These are phyloP conservation scores for Caenorhabditis sinica DNA, from an alignment of 2,888 invertebrate species.

Conservation along the genomic window DNA sequence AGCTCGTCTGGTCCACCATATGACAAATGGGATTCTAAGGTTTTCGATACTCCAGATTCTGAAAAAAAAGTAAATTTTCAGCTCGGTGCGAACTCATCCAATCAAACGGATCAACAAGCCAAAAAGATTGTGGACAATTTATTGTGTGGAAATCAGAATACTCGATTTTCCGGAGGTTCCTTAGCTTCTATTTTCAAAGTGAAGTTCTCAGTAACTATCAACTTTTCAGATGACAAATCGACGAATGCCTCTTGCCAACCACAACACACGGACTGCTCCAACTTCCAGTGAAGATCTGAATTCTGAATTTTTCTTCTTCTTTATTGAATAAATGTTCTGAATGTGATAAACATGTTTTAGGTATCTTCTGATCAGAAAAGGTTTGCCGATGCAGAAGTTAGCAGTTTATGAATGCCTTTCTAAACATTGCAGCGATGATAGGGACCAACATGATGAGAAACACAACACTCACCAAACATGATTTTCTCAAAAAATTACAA, in stretches of 20 bases:
- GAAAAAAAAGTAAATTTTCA: constrained; percentile 8
- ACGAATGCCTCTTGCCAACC: not conserved
- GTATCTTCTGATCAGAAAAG: too few species aligned
- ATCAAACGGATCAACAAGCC: constrained; percentile 29
- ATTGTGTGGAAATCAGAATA: constrained; percentile 10
- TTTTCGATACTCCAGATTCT: not conserved
- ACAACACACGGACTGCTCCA: constrained; percentile 25
- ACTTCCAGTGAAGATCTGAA: constrained; percentile 17
- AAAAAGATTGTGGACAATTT: constrained; percentile 22
- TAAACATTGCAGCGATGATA: too few species aligned
- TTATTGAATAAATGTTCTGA: constrained; percentile 14
- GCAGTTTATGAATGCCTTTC: too few species aligned
- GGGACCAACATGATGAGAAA: too few species aligned
- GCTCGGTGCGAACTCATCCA: constrained; percentile 23
- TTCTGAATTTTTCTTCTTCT: not conserved
- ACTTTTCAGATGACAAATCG: not conserved
- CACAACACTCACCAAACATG: too few species aligned
- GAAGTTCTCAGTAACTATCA: too few species aligned
- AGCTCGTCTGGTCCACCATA: constrained; percentile 27
- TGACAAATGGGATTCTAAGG: constrained; percentile 39
- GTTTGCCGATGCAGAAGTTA: too few species aligned
- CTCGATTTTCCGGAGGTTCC: not conserved
- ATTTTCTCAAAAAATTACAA: too few species aligned
- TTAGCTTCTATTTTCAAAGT: not conserved
- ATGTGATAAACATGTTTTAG: not conserved